Conservation (phyloP, 2,797 vertebrate genomes). For the Ctenopoma kingsleyae region DNA sequence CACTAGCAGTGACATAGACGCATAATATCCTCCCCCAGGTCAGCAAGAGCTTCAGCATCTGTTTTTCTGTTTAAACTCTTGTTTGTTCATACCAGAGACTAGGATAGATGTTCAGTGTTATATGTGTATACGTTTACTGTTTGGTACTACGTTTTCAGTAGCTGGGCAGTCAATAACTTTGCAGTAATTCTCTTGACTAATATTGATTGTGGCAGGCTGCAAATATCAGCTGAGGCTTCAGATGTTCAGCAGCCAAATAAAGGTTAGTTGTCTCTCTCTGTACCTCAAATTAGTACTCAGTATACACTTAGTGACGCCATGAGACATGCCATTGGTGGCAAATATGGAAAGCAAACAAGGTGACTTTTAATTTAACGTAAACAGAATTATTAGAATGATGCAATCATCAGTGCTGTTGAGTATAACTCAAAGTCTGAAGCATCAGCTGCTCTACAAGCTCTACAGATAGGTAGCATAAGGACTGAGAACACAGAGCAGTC, state of each 20-base stretch:
- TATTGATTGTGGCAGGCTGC: conserved; percentile 27
- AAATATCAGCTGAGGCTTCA: neutral
- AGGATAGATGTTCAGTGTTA: conserved; percentile 8
- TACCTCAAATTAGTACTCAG: neutral
- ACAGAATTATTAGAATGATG: neutral
- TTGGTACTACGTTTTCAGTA: neutral
- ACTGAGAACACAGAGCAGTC: conserved; percentile 34
- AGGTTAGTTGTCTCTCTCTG: neutral
- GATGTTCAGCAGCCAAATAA: neutral
- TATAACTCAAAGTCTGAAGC: neutral
- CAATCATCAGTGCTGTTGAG: neutral
- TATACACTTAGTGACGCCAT: no score
- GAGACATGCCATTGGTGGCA: neutral
- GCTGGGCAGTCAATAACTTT: conserved; percentile 10
- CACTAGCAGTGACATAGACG: conserved; percentile 18
- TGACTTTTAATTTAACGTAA: neutral
- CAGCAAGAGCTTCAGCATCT: conserved; percentile 48
- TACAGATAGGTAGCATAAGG: conserved; percentile 10
- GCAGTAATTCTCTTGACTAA: conserved; percentile 5
- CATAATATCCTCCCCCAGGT: conserved; percentile 29
- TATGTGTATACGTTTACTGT: neutral
- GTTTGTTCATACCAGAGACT: conserved; percentile 20
- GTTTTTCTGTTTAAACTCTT: conserved; percentile 35
- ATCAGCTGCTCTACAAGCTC: conserved; percentile 5
- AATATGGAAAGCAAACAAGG: neutral